Base-by-base conservation (phyloP, 2,888 invertebrate species). In the Drosophila monieri region DNA sequence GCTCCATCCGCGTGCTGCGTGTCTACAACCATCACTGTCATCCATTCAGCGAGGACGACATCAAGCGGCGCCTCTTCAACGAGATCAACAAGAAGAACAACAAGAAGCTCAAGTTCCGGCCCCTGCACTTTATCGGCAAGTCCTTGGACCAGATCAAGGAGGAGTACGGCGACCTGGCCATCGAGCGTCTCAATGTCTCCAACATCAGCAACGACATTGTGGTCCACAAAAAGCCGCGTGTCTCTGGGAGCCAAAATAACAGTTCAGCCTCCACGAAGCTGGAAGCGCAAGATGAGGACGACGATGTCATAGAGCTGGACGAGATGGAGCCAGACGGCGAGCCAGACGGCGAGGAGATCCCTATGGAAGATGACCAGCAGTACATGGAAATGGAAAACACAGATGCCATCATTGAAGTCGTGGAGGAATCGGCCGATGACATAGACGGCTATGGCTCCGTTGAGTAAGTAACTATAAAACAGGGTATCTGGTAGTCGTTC, bases 11-110 rank as follows among this genome's bases (percentile, higher is more conserved):
- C 0, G 88, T 89, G 0, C 37, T 85, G 6, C 78, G 88, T 2
- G 85, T 90, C 15, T 89, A 88, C 53, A 90, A 90, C 53, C 76
- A 71, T 6, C 89, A 90, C 55, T 78, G 81, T 14, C 89, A 90
- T 80, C 77, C 86, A 0, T 75, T 76, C 44, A 88, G 78, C 39
- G 89, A 88, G 57, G 74, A 84, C 49, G 89, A 90, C 30, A 89
- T 89, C 14, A 89, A 89, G 32, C 78, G 90, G 1, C 88, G 89
- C 1, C 66, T 89, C 9, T 89, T 79, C 53, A 89, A 89, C 55
- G 90, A 89, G 61, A 83, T 88, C 23, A 85, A 85, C 64, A 85
- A 85, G 41, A 81, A 85, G 67, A 70, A 73, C 41, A 78, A 85
- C 35, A 85, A 85, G 25, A 85, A 87, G 32, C 60, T 85, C 0